Conservation (phyloP, 2,888 invertebrate species). For the Chesias legatella region DNA sequence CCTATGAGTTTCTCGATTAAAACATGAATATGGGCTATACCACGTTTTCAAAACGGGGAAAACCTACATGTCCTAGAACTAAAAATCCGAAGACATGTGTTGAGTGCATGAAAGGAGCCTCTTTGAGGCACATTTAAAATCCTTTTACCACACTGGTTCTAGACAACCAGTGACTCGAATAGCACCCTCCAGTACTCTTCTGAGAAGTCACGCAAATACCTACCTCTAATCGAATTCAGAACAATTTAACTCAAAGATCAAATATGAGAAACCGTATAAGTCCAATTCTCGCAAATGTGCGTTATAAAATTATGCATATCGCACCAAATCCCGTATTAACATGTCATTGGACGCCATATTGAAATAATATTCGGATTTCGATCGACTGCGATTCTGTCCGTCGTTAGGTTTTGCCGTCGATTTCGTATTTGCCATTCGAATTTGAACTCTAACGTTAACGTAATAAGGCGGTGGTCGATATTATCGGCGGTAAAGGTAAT, state of each 20-base stretch:
- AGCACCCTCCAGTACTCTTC: no score
- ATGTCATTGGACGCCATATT: constrained; percentile 76
- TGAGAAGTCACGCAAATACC: no score
- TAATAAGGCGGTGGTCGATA: constrained; percentile 6
- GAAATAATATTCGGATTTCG: constrained; percentile 59
- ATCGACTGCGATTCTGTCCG: constrained; percentile 30
- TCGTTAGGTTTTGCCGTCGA: constrained; percentile 6
- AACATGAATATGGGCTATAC: no score
- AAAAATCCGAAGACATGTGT: no score
- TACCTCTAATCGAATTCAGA: no score
- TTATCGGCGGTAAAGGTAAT: constrained; percentile 1
- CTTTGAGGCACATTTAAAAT: no score
- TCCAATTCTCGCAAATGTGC: constrained; percentile 30
- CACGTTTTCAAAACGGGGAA: no score
- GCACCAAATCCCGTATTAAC: constrained; percentile 67
- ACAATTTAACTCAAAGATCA: constrained; percentile 22
- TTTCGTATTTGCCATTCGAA: neutral
- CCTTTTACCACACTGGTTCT: no score
- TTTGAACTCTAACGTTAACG: constrained; percentile 11
- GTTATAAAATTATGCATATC: constrained; percentile 74
- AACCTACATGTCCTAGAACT: no score
- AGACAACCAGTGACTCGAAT: no score
- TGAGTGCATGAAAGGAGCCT: no score
- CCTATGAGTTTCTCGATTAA: no score
- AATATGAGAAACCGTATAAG: constrained; percentile 35